Percentiles rank a stretch among this genome's conserved stretches.
Evolutionary conservation across 2,888 invertebrate genomes (phyloP).

Genomic region (Syrista parreyssii): DNA sequence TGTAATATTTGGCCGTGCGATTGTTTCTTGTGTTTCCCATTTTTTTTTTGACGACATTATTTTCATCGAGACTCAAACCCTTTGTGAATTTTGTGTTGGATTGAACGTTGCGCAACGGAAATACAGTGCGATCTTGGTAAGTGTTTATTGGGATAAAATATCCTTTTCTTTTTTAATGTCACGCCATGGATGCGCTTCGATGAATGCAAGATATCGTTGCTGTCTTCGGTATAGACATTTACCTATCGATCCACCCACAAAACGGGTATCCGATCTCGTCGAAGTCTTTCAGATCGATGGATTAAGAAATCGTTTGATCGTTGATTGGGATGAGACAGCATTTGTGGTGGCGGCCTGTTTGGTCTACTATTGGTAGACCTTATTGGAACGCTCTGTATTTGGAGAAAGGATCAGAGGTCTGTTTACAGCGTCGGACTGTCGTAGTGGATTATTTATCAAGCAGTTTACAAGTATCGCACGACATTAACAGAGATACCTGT

Average conservation of each 20-base stretch:
- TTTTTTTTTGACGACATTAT: neutral
- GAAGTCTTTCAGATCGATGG: neutral
- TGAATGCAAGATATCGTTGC: neutral
- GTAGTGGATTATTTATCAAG: neutral
- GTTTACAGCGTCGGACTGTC: neutral
- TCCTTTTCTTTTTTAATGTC: neutral
- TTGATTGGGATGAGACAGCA: neutral
- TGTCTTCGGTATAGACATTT: neutral
- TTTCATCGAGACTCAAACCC: neutral
- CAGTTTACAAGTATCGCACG: neutral
- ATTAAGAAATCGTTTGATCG: neutral
- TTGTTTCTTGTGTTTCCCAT: neutral
- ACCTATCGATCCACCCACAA: neutral
- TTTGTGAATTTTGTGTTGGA: neutral
- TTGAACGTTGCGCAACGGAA: neutral
- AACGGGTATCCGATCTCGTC: neutral
- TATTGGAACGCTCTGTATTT: neutral
- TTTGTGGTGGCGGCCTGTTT: neutral
- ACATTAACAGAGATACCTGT: neutral
- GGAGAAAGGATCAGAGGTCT: neutral
- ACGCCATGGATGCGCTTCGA: neutral
- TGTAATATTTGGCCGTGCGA: conserved; percentile 12
- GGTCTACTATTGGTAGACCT: neutral
- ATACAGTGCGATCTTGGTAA: neutral
- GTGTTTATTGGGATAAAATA: neutral